A percentile compares a stretch with the other conserved stretches of the same genome.
These are phyloP conservation scores for Rhinichthys klamathensis DNA, from an alignment of 2,113 vertebrate species.

Conservation along the genomic window DNA sequence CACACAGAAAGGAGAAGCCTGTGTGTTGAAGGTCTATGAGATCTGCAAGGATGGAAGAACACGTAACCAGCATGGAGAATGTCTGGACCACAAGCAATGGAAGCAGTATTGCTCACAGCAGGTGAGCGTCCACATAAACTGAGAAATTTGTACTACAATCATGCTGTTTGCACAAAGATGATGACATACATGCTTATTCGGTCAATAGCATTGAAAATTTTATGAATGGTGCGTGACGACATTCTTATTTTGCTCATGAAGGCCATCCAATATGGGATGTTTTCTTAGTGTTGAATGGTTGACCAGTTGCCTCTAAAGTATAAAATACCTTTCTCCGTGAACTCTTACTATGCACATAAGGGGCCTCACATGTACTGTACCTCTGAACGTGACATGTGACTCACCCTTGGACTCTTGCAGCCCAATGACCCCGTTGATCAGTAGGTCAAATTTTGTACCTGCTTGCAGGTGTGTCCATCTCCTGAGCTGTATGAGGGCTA, in stretches of 20 bases:
- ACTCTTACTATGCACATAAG: constrained; percentile 15
- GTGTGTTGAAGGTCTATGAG: constrained; percentile 69
- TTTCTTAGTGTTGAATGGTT: constrained; percentile 21
- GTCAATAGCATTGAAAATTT: not conserved
- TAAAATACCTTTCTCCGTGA: constrained; percentile 31
- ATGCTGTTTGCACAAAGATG: not conserved
- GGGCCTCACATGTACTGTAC: constrained; percentile 9
- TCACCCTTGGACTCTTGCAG: not conserved
- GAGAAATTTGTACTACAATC: not conserved
- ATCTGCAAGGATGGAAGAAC: constrained; percentile 75
- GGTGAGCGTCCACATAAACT: constrained; percentile 65
- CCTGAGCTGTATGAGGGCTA: constrained; percentile 79
- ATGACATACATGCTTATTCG: not conserved
- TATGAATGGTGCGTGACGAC: not conserved
- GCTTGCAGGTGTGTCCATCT: constrained; percentile 79
- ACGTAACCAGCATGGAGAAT: constrained; percentile 83
- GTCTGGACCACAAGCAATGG: constrained; percentile 81
- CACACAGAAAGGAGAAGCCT: constrained; percentile 60
- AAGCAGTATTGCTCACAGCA: constrained; percentile 78
- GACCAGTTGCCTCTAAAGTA: constrained; percentile 39
- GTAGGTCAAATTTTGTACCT: not conserved
- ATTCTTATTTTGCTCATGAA: not conserved
- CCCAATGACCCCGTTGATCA: not conserved
- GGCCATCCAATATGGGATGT: not conserved
- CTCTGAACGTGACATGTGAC: not conserved